A percentile compares a stretch with the other conserved stretches of the same genome.
phyloP scores from a whole-genome alignment of 2,888 invertebrate species.

The Ochropleura plecta region DNA sequence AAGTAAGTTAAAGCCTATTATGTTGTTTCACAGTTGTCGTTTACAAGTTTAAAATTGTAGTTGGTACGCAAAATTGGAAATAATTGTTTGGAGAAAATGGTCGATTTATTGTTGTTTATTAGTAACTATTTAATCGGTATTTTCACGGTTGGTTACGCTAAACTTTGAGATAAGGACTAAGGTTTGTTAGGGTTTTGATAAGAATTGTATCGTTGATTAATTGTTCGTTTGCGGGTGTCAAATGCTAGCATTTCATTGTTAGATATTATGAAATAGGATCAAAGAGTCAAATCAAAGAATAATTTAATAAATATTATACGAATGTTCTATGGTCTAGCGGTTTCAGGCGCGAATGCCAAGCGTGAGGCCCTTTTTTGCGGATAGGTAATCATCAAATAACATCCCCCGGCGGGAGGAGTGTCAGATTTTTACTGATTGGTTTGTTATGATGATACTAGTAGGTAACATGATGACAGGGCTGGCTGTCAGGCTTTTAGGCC shows the following conservation, averaged over 20 bases:
- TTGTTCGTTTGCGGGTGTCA: slow-evolving; percentile 2
- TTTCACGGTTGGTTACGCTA: slow-evolving; percentile 21
- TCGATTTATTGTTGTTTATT: slow-evolving; percentile 39
- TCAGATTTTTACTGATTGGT: no score
- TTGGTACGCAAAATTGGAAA: slow-evolving; percentile 29
- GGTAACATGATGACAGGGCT: neutral
- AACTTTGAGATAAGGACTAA: slow-evolving; percentile 29
- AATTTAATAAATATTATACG: neutral
- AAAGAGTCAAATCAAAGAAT: neutral
- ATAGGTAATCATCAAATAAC: no score
- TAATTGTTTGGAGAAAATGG: slow-evolving; percentile 35
- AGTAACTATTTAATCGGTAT: slow-evolving; percentile 41
- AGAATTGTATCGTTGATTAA: slow-evolving; percentile 3
- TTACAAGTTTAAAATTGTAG: slow-evolving; percentile 46
- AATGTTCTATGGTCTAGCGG: no score
- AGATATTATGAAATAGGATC: neutral
- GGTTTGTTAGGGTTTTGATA: slow-evolving; percentile 11
- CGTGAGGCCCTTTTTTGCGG: no score
- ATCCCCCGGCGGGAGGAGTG: no score
- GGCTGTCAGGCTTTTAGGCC: neutral
- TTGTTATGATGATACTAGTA: no score
- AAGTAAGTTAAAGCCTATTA: slow-evolving; percentile 49
- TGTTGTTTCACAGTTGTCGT: slow-evolving; percentile 48
- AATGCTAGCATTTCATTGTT: neutral
- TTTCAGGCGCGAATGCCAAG: no score